A percentile compares a stretch with the other conserved stretches of the same genome.
Evolutionary conservation across 2,888 invertebrate species (phyloP).

Genomic region (Pachymerium ferrugineum): DNA sequence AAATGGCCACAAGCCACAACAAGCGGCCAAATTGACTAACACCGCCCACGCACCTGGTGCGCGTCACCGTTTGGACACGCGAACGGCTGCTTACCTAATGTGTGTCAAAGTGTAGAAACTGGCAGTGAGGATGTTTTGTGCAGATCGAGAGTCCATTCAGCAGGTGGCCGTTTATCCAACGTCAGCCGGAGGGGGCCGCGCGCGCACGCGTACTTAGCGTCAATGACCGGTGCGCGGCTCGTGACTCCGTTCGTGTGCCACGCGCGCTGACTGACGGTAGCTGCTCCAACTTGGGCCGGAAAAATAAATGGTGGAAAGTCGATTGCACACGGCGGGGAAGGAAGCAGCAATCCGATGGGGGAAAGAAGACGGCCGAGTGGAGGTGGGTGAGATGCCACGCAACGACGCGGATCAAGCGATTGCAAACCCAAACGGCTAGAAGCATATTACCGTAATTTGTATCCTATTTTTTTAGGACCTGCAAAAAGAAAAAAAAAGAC

Average conservation of each 20-base stretch:
- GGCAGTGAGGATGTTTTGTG: neutral
- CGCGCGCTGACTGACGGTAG: constrained; percentile 27
- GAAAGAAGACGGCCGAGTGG: neutral
- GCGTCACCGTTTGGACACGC: neutral
- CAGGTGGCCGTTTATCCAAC: constrained; percentile 27
- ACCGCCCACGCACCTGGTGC: neutral
- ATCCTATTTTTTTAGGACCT: neutral
- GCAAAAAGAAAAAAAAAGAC: neutral
- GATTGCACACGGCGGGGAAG: constrained; percentile 7
- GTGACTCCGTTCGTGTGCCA: constrained; percentile 19
- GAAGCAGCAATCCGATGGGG: neutral
- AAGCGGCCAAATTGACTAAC: constrained; percentile 19
- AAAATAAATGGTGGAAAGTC: constrained; percentile 22
- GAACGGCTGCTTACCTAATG: neutral
- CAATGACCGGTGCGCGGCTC: constrained; percentile 12
- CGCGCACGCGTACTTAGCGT: constrained; percentile 5
- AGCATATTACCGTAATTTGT: neutral
- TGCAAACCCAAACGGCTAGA: neutral
- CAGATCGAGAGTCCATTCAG: constrained; percentile 19
- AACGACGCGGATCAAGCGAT: neutral
- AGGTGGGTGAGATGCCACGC: neutral
- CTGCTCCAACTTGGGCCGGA: constrained; percentile 14
- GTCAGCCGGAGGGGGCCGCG: constrained; percentile 7
- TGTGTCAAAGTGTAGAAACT: neutral
- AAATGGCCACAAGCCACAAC: constrained; percentile 27